phyloP scores from a whole-genome alignment of 2,113 vertebrate genomes.

The Pithys albifrons region DNA sequence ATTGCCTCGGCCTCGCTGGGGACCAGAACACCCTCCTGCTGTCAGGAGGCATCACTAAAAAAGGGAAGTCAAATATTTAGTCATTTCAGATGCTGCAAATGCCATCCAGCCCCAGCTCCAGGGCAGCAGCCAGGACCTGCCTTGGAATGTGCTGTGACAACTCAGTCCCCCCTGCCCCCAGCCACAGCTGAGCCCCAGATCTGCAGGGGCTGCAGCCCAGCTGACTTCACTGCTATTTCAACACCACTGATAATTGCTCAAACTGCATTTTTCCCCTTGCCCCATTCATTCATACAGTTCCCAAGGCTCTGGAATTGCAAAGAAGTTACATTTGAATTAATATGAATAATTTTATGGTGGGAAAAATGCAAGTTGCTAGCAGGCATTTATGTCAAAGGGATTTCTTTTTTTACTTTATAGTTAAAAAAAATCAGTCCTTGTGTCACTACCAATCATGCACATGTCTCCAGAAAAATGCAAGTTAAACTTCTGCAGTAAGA shows the following conservation, averaged over 20 bases:
- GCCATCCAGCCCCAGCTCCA: background rate
- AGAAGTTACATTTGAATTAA: background rate
- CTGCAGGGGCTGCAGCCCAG: background rate
- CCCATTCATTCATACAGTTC: background rate
- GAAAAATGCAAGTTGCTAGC: background rate
- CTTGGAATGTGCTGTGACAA: background rate
- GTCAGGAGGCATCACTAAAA: background rate
- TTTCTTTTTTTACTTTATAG: background rate
- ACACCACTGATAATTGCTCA: background rate
- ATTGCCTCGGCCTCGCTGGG: background rate
- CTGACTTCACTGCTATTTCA: background rate
- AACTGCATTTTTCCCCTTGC: background rate
- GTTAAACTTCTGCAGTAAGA: background rate
- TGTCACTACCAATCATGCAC: background rate
- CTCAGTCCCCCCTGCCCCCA: background rate
- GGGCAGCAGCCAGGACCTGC: background rate
- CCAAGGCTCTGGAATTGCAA: background rate
- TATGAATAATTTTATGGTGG: background rate
- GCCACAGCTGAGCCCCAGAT: background rate
- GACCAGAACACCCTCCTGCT: background rate
- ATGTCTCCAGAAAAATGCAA: background rate
- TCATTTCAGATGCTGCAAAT: background rate
- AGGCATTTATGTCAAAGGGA: background rate
- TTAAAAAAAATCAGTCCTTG: background rate
- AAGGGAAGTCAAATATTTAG: slow-evolving; percentile 20